A percentile compares a stretch with the other conserved stretches of the same genome.
Conservation (phyloP, 1,140 invertebrate species). For the Leptopilina clavipes region DNA sequence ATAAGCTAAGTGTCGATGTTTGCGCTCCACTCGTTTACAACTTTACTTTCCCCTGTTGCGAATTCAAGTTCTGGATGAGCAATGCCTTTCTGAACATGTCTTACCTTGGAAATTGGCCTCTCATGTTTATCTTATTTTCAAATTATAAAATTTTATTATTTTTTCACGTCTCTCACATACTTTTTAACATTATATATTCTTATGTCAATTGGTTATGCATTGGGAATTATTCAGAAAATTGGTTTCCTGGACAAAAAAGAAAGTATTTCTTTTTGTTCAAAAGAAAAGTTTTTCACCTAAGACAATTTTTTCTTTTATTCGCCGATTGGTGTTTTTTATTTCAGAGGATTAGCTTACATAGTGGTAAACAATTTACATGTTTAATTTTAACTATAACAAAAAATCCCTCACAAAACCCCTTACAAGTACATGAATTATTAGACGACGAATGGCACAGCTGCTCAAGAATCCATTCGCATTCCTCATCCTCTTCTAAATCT, state of each 20-base stretch:
- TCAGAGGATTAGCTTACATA: no score
- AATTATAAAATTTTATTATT: neutral
- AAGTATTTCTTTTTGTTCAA: no score
- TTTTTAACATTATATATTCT: neutral
- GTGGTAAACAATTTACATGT: no score
- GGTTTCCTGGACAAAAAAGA: no score
- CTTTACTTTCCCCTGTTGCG: constrained; percentile 30
- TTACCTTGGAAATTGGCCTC: constrained; percentile 17
- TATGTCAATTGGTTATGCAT: neutral
- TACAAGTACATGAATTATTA: constrained; percentile 45
- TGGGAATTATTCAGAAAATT: no score
- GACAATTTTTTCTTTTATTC: no score
- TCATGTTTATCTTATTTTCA: constrained; percentile 10
- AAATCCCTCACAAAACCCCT: no score
- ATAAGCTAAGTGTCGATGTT: constrained; percentile 33
- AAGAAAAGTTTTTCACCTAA: no score
- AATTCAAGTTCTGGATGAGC: constrained; percentile 29
- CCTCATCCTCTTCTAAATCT: constrained; percentile 24
- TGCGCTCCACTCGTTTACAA: constrained; percentile 19
- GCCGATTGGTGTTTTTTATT: no score
- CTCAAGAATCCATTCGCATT: constrained; percentile 3
- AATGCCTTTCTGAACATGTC: constrained; percentile 10
- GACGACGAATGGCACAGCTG: constrained; percentile 22
- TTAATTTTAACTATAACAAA: no score
- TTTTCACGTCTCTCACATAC: neutral